Base-by-base conservation (phyloP, 2,888 invertebrate species). In the Xanthorhoe designata region DNA sequence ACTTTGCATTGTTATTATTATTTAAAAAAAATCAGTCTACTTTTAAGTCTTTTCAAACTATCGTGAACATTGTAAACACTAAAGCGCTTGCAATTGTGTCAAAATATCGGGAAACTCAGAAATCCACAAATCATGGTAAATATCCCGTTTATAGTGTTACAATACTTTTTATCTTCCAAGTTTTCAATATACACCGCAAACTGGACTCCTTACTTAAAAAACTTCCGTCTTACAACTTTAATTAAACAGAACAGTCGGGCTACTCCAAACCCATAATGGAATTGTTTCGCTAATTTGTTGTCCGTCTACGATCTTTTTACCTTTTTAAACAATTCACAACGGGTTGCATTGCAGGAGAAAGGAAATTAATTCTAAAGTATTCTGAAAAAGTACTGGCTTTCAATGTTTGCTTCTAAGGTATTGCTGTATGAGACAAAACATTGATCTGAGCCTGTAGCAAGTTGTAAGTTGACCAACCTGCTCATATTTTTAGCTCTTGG, bases 241-340 rank as follows among this genome's bases (percentile, higher is more conserved):
- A 82, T 82, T 81, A 78, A 79, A 80, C 73, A 47, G 66, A 76
- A 77, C 75, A 73, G 68, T 72, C 69, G 68, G 71, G 71, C 70
- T 71, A 61, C 64, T 72, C 59, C 68, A 70, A 76, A 74, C 56
- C 63, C 68, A 72, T 75, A 76, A 74, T 74, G 68, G 78, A 78
- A 78, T 76, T 75, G 74, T 78, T 78, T 72, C 66, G 71, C 75
- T 78, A 78, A 81, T 81, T 82, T 80, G 77, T 78, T 78, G 73
- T 72, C 70, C 61, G 69, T 66, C 61, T 53, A 50, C 66, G 70
- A 72, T 73, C 62, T 70, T 70, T 63, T 52, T 52, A 57, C 61
- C 59, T 50, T 64, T 47, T 56, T 42, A 47, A 35, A 47, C 54
- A 47, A 60, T 42, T n/a, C 15, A 50, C 19, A 38, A 49, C 38